Conservation (phyloP, 30 jellyfish, hydroid and myxozoan species). For the Nemopilema nomurai region DNA sequence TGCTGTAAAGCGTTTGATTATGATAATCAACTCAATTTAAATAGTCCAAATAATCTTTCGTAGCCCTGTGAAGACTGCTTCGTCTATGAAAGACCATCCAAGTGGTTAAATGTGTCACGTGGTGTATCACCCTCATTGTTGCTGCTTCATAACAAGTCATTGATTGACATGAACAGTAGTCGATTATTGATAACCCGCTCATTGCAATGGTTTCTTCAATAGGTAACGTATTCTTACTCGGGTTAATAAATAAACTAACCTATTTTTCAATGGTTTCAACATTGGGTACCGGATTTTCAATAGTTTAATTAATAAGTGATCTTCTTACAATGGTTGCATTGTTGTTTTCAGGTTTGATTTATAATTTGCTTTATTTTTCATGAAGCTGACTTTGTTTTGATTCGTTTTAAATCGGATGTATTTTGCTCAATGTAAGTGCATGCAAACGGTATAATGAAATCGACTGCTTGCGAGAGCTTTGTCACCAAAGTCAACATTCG, state of each 20-base stretch:
- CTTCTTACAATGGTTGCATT: not conserved
- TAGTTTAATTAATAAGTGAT: not conserved
- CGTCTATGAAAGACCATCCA: slow-evolving; percentile 23
- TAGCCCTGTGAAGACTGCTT: slow-evolving; percentile 34
- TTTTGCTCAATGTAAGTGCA: not conserved
- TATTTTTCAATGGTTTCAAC: not conserved
- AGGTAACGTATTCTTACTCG: not conserved
- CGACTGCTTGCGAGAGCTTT: too few relatives aligned
- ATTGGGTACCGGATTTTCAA: not conserved
- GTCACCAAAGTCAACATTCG: too few relatives aligned
- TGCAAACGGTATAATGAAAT: not conserved
- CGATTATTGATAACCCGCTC: not conserved
- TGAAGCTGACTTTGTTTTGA: slow-evolving; percentile 37
- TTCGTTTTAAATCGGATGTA: slow-evolving; percentile 7
- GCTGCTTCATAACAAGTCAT: not conserved
- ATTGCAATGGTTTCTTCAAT: not conserved
- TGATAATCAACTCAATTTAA: not conserved
- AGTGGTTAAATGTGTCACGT: not conserved
- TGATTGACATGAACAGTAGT: not conserved
- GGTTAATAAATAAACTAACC: not conserved
- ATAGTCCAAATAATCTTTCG: not conserved
- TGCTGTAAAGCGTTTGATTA: too few relatives aligned
- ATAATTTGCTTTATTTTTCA: slow-evolving; percentile 32
- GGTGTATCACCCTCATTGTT: not conserved
- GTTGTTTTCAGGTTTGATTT: not conserved